phyloP scores from a whole-genome alignment of 2,113 vertebrate species.

The Scomber japonicus region DNA sequence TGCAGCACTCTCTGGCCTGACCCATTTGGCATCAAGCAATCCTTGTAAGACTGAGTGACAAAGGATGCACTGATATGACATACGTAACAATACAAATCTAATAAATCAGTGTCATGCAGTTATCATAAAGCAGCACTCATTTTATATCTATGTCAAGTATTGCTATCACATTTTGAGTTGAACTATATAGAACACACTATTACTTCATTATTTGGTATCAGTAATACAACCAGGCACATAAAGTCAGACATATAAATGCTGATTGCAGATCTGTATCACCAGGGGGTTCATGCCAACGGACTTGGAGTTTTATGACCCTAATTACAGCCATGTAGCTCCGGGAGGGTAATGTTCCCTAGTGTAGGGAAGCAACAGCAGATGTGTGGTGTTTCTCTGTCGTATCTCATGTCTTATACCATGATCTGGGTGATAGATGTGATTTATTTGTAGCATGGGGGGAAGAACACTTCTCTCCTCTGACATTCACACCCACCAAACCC shows the following conservation, averaged over 20 bases:
- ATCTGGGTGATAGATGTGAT: conserved; percentile 78
- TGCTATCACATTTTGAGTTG: conserved; percentile 33
- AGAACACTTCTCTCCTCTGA: conserved; percentile 69
- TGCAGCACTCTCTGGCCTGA: not conserved
- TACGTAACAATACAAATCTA: not conserved
- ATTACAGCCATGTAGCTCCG: conserved; percentile 63
- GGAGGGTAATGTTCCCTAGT: conserved; percentile 69
- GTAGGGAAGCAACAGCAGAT: conserved; percentile 77
- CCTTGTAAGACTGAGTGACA: not conserved
- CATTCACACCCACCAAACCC: conserved; percentile 69
- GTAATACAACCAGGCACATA: conserved; percentile 36
- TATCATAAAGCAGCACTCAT: conserved; percentile 20
- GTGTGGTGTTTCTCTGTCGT: conserved; percentile 69
- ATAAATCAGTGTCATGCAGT: conserved; percentile 27
- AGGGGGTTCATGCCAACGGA: conserved; percentile 59
- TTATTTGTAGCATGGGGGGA: conserved; percentile 68
- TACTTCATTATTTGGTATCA: conserved; percentile 84
- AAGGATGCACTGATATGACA: conserved; percentile 10
- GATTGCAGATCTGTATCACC: conserved; percentile 83
- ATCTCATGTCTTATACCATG: conserved; percentile 76
- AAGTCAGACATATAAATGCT: conserved; percentile 76
- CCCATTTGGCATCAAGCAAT: not conserved
- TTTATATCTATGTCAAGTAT: conserved; percentile 35
- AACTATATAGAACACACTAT: conserved; percentile 39
- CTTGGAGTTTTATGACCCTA: conserved; percentile 71